Conservation (phyloP, 2,888 invertebrate genomes). For the Stenchaetothrips biformis region DNA sequence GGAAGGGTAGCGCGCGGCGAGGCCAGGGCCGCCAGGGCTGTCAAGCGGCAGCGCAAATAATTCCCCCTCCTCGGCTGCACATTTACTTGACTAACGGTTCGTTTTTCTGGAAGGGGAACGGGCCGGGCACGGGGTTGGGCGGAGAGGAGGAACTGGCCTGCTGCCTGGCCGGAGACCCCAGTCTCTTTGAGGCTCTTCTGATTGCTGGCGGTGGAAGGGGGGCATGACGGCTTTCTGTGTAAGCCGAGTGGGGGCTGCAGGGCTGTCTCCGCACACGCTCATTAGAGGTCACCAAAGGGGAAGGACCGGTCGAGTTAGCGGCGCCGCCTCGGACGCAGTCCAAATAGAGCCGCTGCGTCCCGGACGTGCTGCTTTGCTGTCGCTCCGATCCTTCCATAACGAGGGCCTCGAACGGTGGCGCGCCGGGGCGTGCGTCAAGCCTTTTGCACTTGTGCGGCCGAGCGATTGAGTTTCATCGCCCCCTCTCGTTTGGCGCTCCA, state of each 20-base stretch:
- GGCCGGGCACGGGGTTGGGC: background rate
- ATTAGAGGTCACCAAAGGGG: background rate
- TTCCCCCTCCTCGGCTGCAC: background rate
- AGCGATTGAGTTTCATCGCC: too few relatives aligned
- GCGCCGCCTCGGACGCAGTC: background rate
- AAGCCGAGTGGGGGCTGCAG: constrained; percentile 1
- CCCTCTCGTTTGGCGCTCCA: too few relatives aligned
- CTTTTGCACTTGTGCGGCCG: background rate
- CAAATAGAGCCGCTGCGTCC: too few relatives aligned
- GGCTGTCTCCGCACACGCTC: background rate
- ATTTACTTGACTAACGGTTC: background rate
- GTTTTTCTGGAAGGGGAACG: background rate
- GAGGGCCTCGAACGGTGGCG: background rate
- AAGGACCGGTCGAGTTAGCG: too few relatives aligned
- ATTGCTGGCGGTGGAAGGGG: too few relatives aligned
- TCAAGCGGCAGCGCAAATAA: background rate
- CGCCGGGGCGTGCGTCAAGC: background rate
- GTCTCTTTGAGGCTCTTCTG: background rate
- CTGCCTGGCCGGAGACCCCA: background rate
- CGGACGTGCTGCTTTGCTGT: background rate
- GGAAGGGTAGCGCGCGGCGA: background rate
- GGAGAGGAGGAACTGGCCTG: background rate
- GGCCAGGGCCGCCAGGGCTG: background rate
- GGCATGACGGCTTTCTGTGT: background rate
- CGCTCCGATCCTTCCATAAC: background rate